A percentile compares a stretch with the other conserved stretches of the same genome.
phyloP scores from a whole-genome alignment of 2,113 vertebrate genomes.

The Pitta sordida region DNA sequence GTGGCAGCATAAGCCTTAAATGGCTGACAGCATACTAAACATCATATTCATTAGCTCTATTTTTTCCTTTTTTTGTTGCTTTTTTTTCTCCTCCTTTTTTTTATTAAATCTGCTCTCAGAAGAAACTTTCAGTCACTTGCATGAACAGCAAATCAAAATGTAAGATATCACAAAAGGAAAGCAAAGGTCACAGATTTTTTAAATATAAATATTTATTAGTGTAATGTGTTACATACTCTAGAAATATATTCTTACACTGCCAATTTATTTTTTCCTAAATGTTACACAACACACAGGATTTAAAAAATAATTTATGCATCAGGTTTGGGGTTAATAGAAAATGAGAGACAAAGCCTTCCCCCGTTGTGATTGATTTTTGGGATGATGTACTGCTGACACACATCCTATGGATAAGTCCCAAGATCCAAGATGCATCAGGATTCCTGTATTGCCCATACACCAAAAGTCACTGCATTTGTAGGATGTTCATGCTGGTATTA shows the following conservation, averaged over 20 bases:
- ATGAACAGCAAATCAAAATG: background rate
- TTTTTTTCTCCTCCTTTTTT: background rate
- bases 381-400: background rate
- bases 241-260: background rate
- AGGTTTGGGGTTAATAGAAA: background rate
- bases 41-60: background rate
- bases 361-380: background rate
- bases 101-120: background rate
- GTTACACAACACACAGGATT: background rate
- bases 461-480: background rate
- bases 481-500: background rate
- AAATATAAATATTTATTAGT: background rate
- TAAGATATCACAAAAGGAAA: background rate
- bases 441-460: background rate
- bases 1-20: slow-evolving; percentile 33
- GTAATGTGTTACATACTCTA: background rate
- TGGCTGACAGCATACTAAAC: slow-evolving; percentile 21
- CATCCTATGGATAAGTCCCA: background rate
- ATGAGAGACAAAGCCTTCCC: background rate
- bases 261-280: background rate
- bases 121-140: background rate
- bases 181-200: background rate
- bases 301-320: background rate
- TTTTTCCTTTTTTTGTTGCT: background rate
- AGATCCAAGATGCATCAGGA: background rate